Evolutionary conservation across 2,113 vertebrate species (phyloP), one percentile per base, ranked within the genome.

Genomic region (Indicator indicator): DNA sequence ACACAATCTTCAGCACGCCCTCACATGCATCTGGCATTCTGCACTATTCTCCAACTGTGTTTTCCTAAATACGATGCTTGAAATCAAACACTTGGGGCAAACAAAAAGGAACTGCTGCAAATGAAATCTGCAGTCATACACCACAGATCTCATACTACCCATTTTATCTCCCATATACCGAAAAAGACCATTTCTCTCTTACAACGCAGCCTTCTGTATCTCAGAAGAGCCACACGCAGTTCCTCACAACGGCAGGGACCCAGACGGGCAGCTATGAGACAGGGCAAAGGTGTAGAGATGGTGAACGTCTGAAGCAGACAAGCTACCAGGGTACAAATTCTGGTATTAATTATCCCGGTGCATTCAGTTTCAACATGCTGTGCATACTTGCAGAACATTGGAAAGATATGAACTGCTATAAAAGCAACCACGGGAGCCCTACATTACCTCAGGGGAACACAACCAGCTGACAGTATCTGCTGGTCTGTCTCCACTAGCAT

Each of bases 401-500:
- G 7, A 11, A n/a, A 0, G 9, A 77, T 11, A 8, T 3, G 26
- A 46, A 27, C 9, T 6, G 24, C 58, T 13, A 3, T 15, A 8
- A 6, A 13, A 67, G 2, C 9, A 12, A 18, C 0, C 26, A 17
- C 0, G 3, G 63, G 8, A 69, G 23, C 3, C 36, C 11, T 60
- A 14, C 13, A 0, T 2, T 0, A 14, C 52, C 28, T 18, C 17
- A 13, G 1, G 16, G 16, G 16, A 24, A 27, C 12, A 4, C 21
- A 2, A 13, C 0, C 7, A 36, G 32, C 44, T 9, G 4, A 2
- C 13, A 11, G 55, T 0, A 16, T 0, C 33, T 2, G 1, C 5
- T 0, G 20, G 5, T 14, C 32, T 1, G 8, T 5, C 27, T 9
- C 30, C 14, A 3, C 33, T 2, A 5, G 19, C 6, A 11, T 1